These are phyloP conservation scores for Arvicanthis niloticus DNA, from an alignment of 2,113 vertebrate species.

Conservation along the genomic window DNA sequence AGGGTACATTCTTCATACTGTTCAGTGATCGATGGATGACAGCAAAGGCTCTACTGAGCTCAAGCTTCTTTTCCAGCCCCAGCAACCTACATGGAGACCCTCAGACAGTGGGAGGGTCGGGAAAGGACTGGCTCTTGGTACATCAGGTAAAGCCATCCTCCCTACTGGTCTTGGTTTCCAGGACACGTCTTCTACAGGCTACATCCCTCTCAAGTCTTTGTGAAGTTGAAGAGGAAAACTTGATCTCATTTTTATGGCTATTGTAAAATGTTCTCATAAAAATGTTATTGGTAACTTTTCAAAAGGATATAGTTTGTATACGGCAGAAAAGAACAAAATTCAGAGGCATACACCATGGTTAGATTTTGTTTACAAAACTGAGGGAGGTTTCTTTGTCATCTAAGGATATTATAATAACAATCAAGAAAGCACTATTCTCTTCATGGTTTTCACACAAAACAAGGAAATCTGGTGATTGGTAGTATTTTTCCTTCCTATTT, in stretches of 20 bases:
- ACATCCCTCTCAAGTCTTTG: not conserved
- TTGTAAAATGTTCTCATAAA: not conserved
- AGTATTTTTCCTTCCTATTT: not conserved
- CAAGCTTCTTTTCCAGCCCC: not conserved
- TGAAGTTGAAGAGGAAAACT: not conserved
- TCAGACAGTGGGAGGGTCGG: not conserved
- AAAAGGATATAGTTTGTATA: not conserved
- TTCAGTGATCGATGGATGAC: not conserved
- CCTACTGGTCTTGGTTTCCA: not conserved
- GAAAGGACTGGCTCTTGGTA: not conserved
- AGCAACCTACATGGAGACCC: fast-evolving
- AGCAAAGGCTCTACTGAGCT: not conserved
- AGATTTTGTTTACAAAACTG: not conserved
- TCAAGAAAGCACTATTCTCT: not conserved
- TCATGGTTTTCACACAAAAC: constrained; percentile 15
- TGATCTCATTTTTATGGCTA: not conserved
- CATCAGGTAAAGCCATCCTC: not conserved
- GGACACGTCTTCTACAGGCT: not conserved
- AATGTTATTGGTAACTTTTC: constrained; percentile 3
- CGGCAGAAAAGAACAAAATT: constrained; percentile 24
- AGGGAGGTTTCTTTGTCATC: constrained; percentile 10
- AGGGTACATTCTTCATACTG: not conserved
- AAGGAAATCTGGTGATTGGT: not conserved
- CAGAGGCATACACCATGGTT: not conserved
- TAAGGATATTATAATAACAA: not conserved